phyloP scores from a whole-genome alignment of 2,888 invertebrate genomes.

The Andrena dorsata region DNA sequence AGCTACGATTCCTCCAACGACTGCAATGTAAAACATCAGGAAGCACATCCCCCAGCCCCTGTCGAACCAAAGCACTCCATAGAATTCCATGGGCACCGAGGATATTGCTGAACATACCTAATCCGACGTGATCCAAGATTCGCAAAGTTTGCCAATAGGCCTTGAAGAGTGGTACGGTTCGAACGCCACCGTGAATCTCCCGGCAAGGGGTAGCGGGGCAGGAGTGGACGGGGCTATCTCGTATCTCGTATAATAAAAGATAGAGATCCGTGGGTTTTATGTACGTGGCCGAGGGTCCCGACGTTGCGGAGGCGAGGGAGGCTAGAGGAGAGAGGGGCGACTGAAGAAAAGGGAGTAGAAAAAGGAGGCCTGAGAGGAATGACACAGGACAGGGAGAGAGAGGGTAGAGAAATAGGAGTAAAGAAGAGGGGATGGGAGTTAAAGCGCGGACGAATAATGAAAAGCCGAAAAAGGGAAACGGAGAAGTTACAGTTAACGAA shows the following conservation, averaged over 20 bases:
- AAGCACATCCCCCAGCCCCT: background rate
- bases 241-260: conserved; percentile 79
- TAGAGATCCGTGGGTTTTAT: conserved; percentile 74
- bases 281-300: conserved; percentile 70
- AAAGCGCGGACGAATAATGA: conserved; percentile 46
- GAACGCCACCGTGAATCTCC: conserved; percentile 41
- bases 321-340: conserved; percentile 5
- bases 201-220: conserved; percentile 27
- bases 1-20: background rate
- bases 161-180: conserved; percentile 48
- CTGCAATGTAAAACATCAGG: too few species aligned
- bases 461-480: conserved; percentile 28
- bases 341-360: conserved; percentile 10
- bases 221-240: conserved; percentile 69
- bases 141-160: conserved; percentile 71
- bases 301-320: conserved; percentile 38
- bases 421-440: conserved; percentile 45
- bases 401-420: background rate
- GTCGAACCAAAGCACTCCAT: conserved; percentile 24
- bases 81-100: conserved; percentile 62
- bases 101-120: conserved; percentile 74
- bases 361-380: conserved; percentile 7
- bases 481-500: background rate
- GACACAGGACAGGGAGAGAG: background rate
- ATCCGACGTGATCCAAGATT: conserved; percentile 76